A percentile compares a stretch with the other conserved stretches of the same genome.
These are phyloP conservation scores for Leuciscus waleckii DNA, from an alignment of 2,797 vertebrate species.

Conservation along the genomic window DNA sequence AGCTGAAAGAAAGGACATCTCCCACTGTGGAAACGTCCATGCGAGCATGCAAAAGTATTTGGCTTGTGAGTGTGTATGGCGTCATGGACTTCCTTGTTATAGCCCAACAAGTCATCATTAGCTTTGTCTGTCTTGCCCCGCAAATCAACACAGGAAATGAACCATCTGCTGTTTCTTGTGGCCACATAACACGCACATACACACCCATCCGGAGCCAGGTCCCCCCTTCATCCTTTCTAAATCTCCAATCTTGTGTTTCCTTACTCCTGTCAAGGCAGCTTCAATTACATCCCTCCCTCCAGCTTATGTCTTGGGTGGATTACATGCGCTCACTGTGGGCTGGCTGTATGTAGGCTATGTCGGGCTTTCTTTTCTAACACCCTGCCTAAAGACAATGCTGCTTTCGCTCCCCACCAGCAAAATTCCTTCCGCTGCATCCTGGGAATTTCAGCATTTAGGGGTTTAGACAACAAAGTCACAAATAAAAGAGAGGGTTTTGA, in stretches of 20 bases:
- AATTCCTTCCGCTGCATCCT: slow-evolving; percentile 63
- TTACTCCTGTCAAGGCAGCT: slow-evolving; percentile 73
- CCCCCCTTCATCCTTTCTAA: slow-evolving; percentile 56
- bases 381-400: slow-evolving; percentile 71
- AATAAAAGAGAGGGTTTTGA: slow-evolving; percentile 60
- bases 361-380: slow-evolving; percentile 71
- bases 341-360: slow-evolving; percentile 71
- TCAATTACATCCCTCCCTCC: slow-evolving; percentile 73
- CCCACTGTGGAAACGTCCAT: not conserved
- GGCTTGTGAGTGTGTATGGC: not conserved
- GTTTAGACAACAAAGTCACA: slow-evolving; percentile 51
- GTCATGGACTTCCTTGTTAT: slow-evolving; percentile 12
- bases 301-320: slow-evolving; percentile 78
- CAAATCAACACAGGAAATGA: slow-evolving; percentile 64
- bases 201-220: slow-evolving; percentile 13
- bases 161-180: slow-evolving; percentile 71
- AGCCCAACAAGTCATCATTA: slow-evolving; percentile 34
- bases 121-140: slow-evolving; percentile 43
- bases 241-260: slow-evolving; percentile 69
- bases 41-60: slow-evolving; percentile 20
- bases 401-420: slow-evolving; percentile 62
- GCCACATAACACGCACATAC: slow-evolving; percentile 56
- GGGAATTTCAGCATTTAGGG: slow-evolving; percentile 57
- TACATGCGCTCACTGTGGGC: slow-evolving; percentile 68
- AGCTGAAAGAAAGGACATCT: slow-evolving; percentile 59